Conservation (phyloP, 2,113 vertebrate species). For the Corvus moneduloides region DNA sequence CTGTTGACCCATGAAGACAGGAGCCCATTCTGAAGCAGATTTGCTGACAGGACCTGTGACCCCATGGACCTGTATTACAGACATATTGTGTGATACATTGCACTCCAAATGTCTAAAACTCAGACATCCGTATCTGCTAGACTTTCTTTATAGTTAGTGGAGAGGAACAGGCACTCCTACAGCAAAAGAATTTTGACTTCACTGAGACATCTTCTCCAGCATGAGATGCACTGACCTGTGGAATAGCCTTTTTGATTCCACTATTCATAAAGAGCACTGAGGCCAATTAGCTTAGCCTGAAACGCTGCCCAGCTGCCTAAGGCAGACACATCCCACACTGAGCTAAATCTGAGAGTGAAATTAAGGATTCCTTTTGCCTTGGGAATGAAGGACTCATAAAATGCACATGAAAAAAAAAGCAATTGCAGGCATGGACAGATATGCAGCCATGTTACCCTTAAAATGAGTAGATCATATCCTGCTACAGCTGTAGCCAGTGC, state of each 20-base stretch:
- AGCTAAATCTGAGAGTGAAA: not conserved
- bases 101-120: not conserved
- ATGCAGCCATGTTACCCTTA: accelerated
- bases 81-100: not conserved
- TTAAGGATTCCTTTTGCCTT: not conserved
- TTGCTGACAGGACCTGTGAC: not conserved
- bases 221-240: not conserved
- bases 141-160: not conserved
- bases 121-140: not conserved
- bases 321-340: not conserved
- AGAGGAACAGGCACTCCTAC: not conserved
- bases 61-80: not conserved
- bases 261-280: not conserved
- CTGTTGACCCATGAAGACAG: not conserved
- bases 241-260: not conserved
- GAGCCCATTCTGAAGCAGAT: not conserved
- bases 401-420: not conserved
- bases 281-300: not conserved
- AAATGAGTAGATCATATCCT: not conserved
- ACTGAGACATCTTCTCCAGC: not conserved
- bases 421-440: not conserved
- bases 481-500: not conserved
- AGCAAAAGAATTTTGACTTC: not conserved
- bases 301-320: not conserved
- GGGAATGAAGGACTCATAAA: not conserved